Conservation (phyloP, 2,888 invertebrate genomes). For the Aromia moschata region DNA sequence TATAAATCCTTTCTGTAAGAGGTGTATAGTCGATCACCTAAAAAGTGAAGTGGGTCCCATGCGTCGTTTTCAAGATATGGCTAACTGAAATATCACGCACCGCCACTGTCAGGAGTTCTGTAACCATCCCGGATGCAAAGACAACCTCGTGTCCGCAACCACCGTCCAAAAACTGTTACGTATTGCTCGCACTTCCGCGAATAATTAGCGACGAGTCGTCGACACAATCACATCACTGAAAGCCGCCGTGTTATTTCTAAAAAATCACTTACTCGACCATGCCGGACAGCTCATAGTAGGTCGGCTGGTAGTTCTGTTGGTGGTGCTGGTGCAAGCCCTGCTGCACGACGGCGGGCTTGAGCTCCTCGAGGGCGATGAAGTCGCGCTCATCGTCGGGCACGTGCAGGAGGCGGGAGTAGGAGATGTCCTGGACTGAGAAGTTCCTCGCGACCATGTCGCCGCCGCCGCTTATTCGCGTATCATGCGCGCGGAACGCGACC, state of each 20-base stretch:
- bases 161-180: too few species aligned
- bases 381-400: slow-evolving; percentile 60
- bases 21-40: too few species aligned
- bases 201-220: too few species aligned
- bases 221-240: too few species aligned
- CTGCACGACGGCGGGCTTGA: slow-evolving; percentile 56
- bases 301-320: slow-evolving; percentile 55
- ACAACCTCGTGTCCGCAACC: too few species aligned
- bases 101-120: too few species aligned
- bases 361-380: slow-evolving; percentile 61
- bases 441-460: slow-evolving; percentile 60
- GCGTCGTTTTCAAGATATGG: too few species aligned
- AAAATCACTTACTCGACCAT: slow-evolving; percentile 58
- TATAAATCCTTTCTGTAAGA: too few species aligned
- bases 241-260: slow-evolving; percentile 10
- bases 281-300: slow-evolving; percentile 58
- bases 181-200: too few species aligned
- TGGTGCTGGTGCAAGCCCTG: slow-evolving; percentile 49
- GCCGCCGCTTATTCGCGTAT: not conserved
- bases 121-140: too few species aligned
- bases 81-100: too few species aligned
- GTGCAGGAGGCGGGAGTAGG: slow-evolving; percentile 61
- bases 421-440: slow-evolving; percentile 59
- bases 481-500: not conserved
- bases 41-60: too few species aligned